Evolutionary conservation across 2,888 invertebrate genomes (phyloP).

Genomic region (Philereme vetulata): DNA sequence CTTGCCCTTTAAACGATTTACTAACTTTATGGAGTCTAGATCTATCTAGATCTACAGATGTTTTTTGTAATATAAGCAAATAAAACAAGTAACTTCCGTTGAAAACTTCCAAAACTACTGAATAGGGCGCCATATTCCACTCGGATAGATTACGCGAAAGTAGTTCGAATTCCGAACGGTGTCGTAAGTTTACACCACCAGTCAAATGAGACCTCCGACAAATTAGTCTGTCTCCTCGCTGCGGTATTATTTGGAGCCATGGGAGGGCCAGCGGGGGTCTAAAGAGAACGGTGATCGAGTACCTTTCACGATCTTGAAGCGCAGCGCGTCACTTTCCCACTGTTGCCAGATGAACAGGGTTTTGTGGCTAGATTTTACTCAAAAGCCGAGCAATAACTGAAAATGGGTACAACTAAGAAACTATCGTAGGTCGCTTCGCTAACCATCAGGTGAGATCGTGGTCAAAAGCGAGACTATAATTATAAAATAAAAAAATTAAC

Average conservation of each 20-base stretch:
- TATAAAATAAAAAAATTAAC: too few species aligned
- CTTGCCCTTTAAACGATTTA: too few species aligned
- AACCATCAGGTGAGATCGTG: too few species aligned
- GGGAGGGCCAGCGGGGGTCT: slow-evolving; percentile 59
- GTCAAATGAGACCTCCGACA: slow-evolving; percentile 55
- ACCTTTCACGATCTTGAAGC: slow-evolving; percentile 81
- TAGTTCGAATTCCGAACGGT: slow-evolving; percentile 80
- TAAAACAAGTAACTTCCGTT: too few species aligned
- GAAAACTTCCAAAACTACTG: slow-evolving; percentile 35
- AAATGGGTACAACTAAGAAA: not conserved
- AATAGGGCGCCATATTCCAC: slow-evolving; percentile 69
- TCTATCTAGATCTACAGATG: too few species aligned
- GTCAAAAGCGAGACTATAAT: too few species aligned
- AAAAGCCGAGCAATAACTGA: not conserved
- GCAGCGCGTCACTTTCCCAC: slow-evolving; percentile 44
- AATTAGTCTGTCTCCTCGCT: slow-evolving; percentile 51
- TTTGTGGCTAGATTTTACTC: slow-evolving; percentile 21
- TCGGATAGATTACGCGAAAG: slow-evolving; percentile 80
- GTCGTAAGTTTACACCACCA: slow-evolving; percentile 74
- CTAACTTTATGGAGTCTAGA: too few species aligned
- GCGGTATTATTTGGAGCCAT: slow-evolving; percentile 35
- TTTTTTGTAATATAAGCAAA: too few species aligned
- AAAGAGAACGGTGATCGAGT: slow-evolving; percentile 63
- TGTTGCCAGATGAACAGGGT: slow-evolving; percentile 23
- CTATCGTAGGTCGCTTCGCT: too few species aligned